Base-by-base conservation (phyloP, 2,888 invertebrate species). In the Mimas tiliae region DNA sequence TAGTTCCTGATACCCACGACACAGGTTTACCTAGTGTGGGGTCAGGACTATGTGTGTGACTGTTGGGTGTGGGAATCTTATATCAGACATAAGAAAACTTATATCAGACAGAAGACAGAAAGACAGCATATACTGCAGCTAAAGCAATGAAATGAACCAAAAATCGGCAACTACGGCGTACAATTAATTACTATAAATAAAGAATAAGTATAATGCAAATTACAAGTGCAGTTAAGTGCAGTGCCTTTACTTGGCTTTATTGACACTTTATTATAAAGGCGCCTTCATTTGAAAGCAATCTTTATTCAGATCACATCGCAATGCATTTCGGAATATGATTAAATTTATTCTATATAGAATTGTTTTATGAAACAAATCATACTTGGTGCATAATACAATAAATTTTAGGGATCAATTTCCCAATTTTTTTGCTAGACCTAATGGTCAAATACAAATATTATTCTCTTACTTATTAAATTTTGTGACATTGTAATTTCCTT, bases 281-380 rank as follows among this genome's bases (percentile, higher is more conserved):
- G 42, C 42, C 58, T 42, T 58, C 58, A 58, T 19, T 42, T 58
- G 42, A 58, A 12, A 58, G 58, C 42, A 4, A 58, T 58, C 14
- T 19, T 42, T 58, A 58, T 58, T 58, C 58, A 19, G 9, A 42
- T 38, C 12, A 9, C 58, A 38, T 11, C 19, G 19, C 19, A 11
- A 12, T 58, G 42, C 58, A 58, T 58, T 42, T 58, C n/a, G 48
- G 14, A 47, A 9, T 62, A 47, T 62, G 2, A 45, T 62, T 62
- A 47, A 27, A 48, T 7, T 47, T n/a, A 47, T 52, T 62, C 65
- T 42, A 63, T 66, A 63, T 63, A 14, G 38, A 64, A 64, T 67
- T 67, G 64, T 66, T 76, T 74, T 72, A 64, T 67, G 66, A 68
- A 73, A 75, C 63, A 58, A 66, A 68, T 67, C 33, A 47, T 53